Percentiles rank a stretch among this genome's conserved stretches.
These are phyloP conservation scores for Trogon melanurus DNA, from an alignment of 2,113 vertebrate species.

Conservation along the genomic window DNA sequence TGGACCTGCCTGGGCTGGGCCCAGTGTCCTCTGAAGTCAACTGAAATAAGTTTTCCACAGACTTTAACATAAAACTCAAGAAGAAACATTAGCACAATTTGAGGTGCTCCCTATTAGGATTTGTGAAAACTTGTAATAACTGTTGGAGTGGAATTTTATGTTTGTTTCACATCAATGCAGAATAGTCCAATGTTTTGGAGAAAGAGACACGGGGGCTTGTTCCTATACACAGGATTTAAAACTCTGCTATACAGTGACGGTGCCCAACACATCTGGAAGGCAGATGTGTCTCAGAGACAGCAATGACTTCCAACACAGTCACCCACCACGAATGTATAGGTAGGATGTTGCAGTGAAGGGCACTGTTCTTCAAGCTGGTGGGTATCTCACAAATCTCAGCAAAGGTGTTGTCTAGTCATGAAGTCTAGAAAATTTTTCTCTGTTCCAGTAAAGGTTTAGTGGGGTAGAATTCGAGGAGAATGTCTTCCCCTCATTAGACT, in stretches of 20 bases:
- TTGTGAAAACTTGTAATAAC: background rate
- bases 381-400: background rate
- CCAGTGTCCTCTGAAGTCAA: background rate
- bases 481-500: background rate
- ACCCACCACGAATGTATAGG: background rate
- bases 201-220: background rate
- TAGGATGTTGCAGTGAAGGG: background rate
- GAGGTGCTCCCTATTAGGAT: background rate
- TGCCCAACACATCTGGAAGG: background rate
- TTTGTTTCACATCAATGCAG: background rate
- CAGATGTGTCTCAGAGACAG: background rate
- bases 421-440: background rate
- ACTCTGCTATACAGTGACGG: background rate
- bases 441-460: background rate
- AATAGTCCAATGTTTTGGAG: background rate
- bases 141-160: background rate
- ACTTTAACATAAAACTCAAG: background rate
- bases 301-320: background rate
- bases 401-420: rapidly evolving
- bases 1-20: background rate
- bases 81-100: background rate
- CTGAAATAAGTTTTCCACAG: background rate
- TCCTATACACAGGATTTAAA: background rate
- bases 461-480: background rate
- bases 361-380: background rate